Conservation (phyloP, 2,888 invertebrate species). For the Xylocampa areola region DNA sequence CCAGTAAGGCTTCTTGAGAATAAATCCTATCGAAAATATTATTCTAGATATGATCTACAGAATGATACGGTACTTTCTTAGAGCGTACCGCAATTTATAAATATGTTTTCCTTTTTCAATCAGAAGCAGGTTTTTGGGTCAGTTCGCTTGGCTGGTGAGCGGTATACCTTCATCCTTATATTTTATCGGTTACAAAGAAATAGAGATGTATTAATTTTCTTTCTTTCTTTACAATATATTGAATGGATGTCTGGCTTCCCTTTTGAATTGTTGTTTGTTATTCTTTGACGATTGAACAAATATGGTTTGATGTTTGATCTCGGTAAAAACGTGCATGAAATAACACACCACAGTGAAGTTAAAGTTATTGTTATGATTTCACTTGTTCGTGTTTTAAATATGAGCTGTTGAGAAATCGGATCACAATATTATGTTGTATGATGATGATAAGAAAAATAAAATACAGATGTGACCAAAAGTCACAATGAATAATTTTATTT, state of each 20-base stretch:
- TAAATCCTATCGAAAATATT: slow-evolving; percentile 7
- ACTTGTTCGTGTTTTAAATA: too few species aligned
- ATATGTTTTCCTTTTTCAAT: slow-evolving; percentile 56
- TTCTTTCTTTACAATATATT: slow-evolving; percentile 20
- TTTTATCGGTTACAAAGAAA: slow-evolving; percentile 50
- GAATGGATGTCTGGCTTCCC: slow-evolving; percentile 23
- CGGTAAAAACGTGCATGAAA: neutral
- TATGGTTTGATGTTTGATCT: slow-evolving; percentile 27
- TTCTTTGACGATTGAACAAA: slow-evolving; percentile 22
- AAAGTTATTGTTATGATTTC: neutral
- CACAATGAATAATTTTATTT: too few species aligned
- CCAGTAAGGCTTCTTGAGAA: neutral
- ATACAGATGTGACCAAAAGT: too few species aligned
- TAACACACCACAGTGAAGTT: neutral
- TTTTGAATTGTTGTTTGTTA: slow-evolving; percentile 26
- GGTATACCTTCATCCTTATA: slow-evolving; percentile 30
- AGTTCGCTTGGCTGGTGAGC: slow-evolving; percentile 51
- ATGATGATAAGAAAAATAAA: too few species aligned
- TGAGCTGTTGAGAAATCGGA: too few species aligned
- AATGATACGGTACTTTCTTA: slow-evolving; percentile 13
- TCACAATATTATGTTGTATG: too few species aligned
- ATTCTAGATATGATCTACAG: slow-evolving; percentile 25
- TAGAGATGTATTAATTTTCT: slow-evolving; percentile 32
- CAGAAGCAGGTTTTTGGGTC: slow-evolving; percentile 52
- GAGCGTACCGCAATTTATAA: slow-evolving; percentile 39